Evolutionary conservation across 2,113 vertebrate genomes (phyloP).

Genomic region (Dipodomys merriami): DNA sequence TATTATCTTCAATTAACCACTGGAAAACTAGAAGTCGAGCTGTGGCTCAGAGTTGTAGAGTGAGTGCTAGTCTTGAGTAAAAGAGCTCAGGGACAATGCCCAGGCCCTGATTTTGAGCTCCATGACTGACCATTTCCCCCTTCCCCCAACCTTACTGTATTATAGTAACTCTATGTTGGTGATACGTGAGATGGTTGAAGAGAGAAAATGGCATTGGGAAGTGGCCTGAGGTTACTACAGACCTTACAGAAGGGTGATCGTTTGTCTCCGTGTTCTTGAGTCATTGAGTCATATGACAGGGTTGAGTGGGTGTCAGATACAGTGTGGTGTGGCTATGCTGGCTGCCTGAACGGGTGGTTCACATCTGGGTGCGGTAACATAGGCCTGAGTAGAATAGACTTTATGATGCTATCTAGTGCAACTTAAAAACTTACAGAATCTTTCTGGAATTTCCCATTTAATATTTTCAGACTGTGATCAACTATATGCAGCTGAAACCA

Average conservation of each 20-base stretch:
- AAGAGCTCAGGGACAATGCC: too few relatives aligned
- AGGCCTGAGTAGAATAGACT: not conserved
- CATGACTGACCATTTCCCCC: not conserved
- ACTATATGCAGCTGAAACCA: not conserved
- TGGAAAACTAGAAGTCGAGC: too few relatives aligned
- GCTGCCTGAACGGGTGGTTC: too few relatives aligned
- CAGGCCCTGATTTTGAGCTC: too few relatives aligned
- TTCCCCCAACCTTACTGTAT: too few relatives aligned
- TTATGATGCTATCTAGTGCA: not conserved
- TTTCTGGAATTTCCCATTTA: not conserved
- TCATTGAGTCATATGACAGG: rapidly evolving
- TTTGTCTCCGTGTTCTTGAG: not conserved
- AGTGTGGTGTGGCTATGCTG: too few relatives aligned
- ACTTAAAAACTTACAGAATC: not conserved
- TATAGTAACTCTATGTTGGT: too few relatives aligned
- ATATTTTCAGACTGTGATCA: not conserved
- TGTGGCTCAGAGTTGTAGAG: too few relatives aligned
- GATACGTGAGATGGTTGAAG: not conserved
- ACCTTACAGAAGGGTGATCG: not conserved
- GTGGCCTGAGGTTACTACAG: too few relatives aligned
- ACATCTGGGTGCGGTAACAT: not conserved
- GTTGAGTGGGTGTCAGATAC: too few relatives aligned
- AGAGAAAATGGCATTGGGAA: not conserved
- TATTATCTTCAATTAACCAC: too few relatives aligned
- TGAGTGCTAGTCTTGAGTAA: too few relatives aligned